Conservation (phyloP, 2,888 invertebrate genomes). For the Thelaira solivaga region DNA sequence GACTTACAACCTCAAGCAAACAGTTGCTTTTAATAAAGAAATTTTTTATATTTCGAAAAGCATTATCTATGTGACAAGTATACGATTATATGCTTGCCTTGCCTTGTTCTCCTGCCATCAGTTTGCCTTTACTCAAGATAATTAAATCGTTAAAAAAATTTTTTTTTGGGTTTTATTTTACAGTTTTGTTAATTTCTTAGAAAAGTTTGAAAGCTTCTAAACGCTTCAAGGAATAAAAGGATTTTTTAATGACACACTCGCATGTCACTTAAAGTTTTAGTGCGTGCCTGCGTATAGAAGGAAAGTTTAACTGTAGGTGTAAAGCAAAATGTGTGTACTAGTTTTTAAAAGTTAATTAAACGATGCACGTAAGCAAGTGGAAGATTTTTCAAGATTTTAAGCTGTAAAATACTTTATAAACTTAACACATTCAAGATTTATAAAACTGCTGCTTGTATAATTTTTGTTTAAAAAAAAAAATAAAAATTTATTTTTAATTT, state of each 20-base stretch:
- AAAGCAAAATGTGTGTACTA: conserved; percentile 8
- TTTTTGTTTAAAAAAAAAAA: background rate
- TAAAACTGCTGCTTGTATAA: background rate
- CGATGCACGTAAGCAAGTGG: background rate
- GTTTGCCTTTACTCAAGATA: too few relatives aligned
- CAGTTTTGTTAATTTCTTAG: background rate
- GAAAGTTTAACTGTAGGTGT: conserved; percentile 7
- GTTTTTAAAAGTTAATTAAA: conserved; percentile 22
- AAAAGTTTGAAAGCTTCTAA: background rate
- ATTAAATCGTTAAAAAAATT: too few relatives aligned
- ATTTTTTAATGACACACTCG: conserved; percentile 3
- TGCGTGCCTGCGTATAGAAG: background rate
- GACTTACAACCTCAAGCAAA: too few relatives aligned
- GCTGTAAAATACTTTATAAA: background rate
- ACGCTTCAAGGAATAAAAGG: background rate
- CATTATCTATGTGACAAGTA: too few relatives aligned
- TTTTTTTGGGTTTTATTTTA: background rate
- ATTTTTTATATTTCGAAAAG: too few relatives aligned
- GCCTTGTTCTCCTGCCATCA: too few relatives aligned
- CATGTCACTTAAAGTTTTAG: background rate
- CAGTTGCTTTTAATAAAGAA: too few relatives aligned
- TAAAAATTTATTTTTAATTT: too few relatives aligned
- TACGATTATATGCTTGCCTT: too few relatives aligned
- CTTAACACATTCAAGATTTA: background rate
- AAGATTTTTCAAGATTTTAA: background rate